Conservation (phyloP, 2,888 invertebrate genomes). For the Lamproptera curius region DNA sequence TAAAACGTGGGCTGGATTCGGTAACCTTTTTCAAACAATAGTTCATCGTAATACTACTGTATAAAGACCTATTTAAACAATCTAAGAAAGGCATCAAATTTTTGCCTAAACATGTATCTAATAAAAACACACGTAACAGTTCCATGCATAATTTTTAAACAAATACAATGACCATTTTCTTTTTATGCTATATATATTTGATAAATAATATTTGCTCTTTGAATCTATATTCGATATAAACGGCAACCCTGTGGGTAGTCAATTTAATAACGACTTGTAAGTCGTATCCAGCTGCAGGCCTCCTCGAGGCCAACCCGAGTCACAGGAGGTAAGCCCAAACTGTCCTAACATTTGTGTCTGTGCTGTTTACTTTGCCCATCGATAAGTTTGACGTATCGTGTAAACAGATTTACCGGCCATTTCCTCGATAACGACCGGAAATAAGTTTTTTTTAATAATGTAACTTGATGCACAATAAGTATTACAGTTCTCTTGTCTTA, state of each 20-base stretch:
- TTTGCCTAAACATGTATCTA: not conserved
- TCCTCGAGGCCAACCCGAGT: conserved; percentile 9
- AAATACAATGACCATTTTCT: not conserved
- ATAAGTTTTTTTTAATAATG: conserved; percentile 4
- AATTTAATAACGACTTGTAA: conserved; percentile 54
- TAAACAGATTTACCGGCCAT: conserved; percentile 29
- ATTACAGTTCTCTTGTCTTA: too few species aligned
- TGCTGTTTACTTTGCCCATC: conserved; percentile 44
- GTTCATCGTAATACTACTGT: not conserved
- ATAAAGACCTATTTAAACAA: not conserved
- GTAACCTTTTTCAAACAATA: not conserved
- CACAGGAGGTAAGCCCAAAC: conserved; percentile 19
- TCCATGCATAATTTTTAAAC: not conserved
- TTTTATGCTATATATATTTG: too few species aligned
- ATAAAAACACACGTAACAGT: not conserved
- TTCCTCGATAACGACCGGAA: conserved; percentile 28
- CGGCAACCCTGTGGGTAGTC: conserved; percentile 24
- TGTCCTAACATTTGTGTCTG: conserved; percentile 18
- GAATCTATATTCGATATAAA: too few species aligned
- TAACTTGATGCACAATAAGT: too few species aligned
- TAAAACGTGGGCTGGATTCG: not conserved
- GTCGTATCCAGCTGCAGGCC: conserved; percentile 21
- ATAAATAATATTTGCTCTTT: too few species aligned
- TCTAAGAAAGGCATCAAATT: not conserved
- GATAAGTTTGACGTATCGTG: conserved; percentile 39